phyloP scores from a whole-genome alignment of 2,888 invertebrate genomes.

The Tetragonisca angustula region DNA sequence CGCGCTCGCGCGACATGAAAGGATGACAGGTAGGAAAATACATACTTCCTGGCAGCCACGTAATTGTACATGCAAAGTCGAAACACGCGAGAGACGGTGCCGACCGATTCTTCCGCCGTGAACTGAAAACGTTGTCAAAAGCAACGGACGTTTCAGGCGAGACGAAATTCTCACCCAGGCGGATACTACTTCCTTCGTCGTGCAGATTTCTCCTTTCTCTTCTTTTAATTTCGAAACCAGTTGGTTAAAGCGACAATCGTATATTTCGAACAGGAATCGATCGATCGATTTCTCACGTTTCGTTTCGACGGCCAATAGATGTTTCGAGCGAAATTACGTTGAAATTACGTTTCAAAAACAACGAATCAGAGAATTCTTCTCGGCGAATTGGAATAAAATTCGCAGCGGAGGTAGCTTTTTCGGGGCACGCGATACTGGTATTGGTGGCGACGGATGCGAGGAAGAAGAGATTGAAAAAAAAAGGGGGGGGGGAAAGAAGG shows the following conservation, averaged over 20 bases:
- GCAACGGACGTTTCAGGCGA: conserved; percentile 1
- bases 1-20: conserved; percentile 14
- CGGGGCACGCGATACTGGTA: not conserved
- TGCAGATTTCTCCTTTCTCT: too few species aligned
- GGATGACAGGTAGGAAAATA: conserved; percentile 37
- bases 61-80: conserved; percentile 27
- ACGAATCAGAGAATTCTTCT: not conserved
- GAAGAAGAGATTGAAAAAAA: too few species aligned
- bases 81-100: conserved; percentile 13
- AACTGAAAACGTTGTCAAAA: conserved; percentile 2
- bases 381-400: conserved; percentile 10
- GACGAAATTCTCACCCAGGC: not conserved
- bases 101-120: not conserved
- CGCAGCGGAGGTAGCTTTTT: not conserved
- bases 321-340: conserved; percentile 4
- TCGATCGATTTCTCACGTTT: conserved; percentile 7
- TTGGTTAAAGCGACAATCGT: too few species aligned
- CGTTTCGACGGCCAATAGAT: not conserved
- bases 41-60: conserved; percentile 20
- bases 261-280: too few species aligned
- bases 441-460: not conserved
- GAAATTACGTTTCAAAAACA: conserved; percentile 19
- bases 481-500: too few species aligned
- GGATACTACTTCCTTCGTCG: too few species aligned
- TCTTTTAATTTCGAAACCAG: too few species aligned